Percentiles rank a stretch among this genome's conserved stretches.
Evolutionary conservation across 2,888 invertebrate genomes (phyloP).

Genomic region (Prostheceraeus crozeri): DNA sequence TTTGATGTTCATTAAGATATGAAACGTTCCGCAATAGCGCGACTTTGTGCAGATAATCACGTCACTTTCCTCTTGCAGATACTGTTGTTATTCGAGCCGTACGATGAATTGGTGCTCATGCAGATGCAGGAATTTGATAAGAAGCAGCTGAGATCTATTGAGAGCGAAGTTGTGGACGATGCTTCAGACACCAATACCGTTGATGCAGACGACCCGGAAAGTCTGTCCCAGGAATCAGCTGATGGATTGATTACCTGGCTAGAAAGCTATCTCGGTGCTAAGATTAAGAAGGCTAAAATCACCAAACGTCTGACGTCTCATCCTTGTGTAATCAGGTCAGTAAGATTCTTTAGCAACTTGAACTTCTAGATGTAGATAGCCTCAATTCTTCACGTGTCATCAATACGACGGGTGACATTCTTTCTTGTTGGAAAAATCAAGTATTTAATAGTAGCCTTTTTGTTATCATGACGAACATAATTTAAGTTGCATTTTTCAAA

Average conservation of each 20-base stretch:
- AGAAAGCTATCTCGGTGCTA: constrained; percentile 68
- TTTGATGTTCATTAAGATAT: no score
- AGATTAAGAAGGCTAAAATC: constrained; percentile 70
- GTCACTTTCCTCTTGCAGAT: no score
- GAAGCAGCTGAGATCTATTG: constrained; percentile 73
- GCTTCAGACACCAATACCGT: constrained; percentile 34
- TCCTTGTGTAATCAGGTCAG: constrained; percentile 87
- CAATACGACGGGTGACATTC: no score
- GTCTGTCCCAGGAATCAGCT: constrained; percentile 68
- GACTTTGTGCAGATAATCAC: no score
- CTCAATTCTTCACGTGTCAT: no score
- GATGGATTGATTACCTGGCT: constrained; percentile 73
- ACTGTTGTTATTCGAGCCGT: constrained; percentile 88
- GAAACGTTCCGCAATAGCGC: no score
- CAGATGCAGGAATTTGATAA: constrained; percentile 75
- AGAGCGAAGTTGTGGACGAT: constrained; percentile 61
- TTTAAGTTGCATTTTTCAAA: no score
- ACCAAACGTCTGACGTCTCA: constrained; percentile 72
- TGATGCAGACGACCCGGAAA: constrained; percentile 45
- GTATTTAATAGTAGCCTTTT: no score
- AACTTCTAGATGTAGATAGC: no score
- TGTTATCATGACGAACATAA: no score
- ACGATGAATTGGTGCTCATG: constrained; percentile 86
- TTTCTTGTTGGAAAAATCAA: no score
- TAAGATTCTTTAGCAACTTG: constrained; percentile 94